These are phyloP conservation scores for Tenthredo notha DNA, from an alignment of 2,888 invertebrate species.

Conservation along the genomic window DNA sequence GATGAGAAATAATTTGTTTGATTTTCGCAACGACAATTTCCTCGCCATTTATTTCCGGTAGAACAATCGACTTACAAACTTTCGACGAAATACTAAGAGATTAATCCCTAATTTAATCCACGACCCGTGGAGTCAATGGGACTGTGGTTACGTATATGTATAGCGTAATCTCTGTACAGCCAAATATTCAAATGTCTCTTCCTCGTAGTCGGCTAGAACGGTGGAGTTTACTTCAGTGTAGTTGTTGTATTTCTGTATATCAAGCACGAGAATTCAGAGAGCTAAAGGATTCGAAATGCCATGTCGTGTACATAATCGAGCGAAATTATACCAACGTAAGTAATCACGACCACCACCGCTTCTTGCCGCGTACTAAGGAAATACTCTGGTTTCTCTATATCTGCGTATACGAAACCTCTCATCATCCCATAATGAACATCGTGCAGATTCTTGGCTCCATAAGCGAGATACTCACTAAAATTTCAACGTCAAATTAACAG, in stretches of 20 bases:
- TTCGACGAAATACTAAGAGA: conserved; percentile 62
- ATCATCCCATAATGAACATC: conserved; percentile 42
- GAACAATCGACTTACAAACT: conserved; percentile 17
- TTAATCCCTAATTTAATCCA: conserved; percentile 63
- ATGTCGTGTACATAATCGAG: conserved; percentile 35
- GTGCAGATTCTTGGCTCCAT: neutral
- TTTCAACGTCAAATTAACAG: neutral
- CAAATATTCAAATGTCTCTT: conserved; percentile 47
- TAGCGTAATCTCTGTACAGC: conserved; percentile 8
- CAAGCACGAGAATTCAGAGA: conserved; percentile 16
- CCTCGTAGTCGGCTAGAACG: neutral
- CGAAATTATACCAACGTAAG: conserved; percentile 43
- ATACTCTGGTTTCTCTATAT: conserved; percentile 36
- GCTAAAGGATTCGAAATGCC: conserved; percentile 18
- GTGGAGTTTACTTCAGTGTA: conserved; percentile 14
- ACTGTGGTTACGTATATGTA: conserved; percentile 26
- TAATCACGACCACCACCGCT: conserved; percentile 34
- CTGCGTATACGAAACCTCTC: conserved; percentile 9
- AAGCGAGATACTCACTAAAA: conserved; percentile 27
- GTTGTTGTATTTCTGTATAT: conserved; percentile 21
- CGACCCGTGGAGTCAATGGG: conserved; percentile 60
- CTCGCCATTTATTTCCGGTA: neutral
- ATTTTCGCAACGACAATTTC: neutral
- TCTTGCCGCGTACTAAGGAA: conserved; percentile 3
- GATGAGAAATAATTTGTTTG: neutral